phyloP scores from a whole-genome alignment of 2,797 vertebrate species.

The Eurystomus glaucurus region DNA sequence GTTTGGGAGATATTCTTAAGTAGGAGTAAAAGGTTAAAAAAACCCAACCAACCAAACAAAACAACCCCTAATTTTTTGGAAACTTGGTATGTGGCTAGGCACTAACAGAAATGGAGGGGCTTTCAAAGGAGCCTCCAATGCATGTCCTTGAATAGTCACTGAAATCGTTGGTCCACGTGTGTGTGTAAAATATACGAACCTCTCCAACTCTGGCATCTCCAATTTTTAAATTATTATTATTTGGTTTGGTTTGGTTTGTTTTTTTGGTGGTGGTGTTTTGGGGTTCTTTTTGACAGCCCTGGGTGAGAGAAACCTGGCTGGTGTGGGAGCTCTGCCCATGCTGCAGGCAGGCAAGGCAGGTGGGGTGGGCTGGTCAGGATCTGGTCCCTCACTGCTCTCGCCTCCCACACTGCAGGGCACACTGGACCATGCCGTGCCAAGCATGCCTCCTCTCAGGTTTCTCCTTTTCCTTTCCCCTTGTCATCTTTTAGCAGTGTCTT shows the following conservation, averaged over 20 bases:
- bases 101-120: neutral
- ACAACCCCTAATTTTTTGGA: neutral
- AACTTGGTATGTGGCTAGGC: neutral
- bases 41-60: neutral
- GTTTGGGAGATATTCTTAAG: neutral
- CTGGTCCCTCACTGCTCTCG: fast-evolving
- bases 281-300: neutral
- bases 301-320: neutral
- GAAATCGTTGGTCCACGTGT: neutral
- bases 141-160: neutral
- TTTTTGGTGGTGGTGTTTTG: neutral
- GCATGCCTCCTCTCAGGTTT: neutral
- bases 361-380: neutral
- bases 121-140: neutral
- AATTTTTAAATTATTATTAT: neutral
- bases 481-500: neutral
- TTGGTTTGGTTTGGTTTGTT: neutral
- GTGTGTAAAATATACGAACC: neutral
- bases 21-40: fast-evolving
- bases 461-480: neutral
- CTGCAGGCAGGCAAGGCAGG: neutral
- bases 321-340: neutral
- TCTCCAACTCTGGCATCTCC: neutral
- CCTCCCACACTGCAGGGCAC: fast-evolving
- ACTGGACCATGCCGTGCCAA: fast-evolving